A percentile compares a stretch with the other conserved stretches of the same genome.
Conservation (phyloP, 2,888 invertebrate species). For the Pristionchus fissidentatus region DNA sequence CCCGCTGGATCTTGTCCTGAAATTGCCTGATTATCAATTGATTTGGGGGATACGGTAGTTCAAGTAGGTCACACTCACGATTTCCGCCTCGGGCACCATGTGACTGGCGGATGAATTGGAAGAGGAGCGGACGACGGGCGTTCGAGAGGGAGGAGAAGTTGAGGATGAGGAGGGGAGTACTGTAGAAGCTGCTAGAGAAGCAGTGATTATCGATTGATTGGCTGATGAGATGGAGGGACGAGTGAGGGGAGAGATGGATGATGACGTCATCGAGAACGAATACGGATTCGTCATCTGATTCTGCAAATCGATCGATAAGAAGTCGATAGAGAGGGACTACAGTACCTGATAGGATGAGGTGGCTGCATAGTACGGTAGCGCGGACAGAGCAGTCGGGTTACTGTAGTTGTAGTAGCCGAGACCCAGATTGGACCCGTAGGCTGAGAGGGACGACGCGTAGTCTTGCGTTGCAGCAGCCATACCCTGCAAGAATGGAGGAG, state of each 20-base stretch:
- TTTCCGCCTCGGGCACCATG: slow-evolving; percentile 1
- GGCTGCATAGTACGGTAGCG: not conserved
- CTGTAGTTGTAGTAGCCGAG: not conserved
- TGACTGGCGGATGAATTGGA: not conserved
- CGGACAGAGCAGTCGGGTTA: not conserved
- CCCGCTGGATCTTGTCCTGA: slow-evolving; percentile 64
- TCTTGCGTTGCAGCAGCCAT: slow-evolving; percentile 1
- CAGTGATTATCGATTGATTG: not conserved
- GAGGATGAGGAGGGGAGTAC: not conserved
- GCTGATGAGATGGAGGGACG: slow-evolving; percentile 14
- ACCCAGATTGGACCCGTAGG: not conserved
- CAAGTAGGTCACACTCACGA: not conserved
- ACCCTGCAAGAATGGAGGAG: not conserved
- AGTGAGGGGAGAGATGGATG: not conserved
- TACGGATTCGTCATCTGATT: slow-evolving; percentile 36
- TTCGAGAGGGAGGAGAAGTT: not conserved
- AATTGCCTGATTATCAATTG: slow-evolving; percentile 46
- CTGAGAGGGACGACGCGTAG: not conserved
- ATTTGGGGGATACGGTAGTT: not conserved
- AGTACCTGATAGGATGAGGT: slow-evolving; percentile 33
- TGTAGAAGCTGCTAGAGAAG: not conserved
- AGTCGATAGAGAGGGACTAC: too few relatives aligned
- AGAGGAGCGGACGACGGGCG: not conserved
- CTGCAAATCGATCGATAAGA: not conserved
- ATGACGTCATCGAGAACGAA: slow-evolving; percentile 33